Evolutionary conservation across 2,113 vertebrate species (phyloP).

Genomic region (Petromus typicus): DNA sequence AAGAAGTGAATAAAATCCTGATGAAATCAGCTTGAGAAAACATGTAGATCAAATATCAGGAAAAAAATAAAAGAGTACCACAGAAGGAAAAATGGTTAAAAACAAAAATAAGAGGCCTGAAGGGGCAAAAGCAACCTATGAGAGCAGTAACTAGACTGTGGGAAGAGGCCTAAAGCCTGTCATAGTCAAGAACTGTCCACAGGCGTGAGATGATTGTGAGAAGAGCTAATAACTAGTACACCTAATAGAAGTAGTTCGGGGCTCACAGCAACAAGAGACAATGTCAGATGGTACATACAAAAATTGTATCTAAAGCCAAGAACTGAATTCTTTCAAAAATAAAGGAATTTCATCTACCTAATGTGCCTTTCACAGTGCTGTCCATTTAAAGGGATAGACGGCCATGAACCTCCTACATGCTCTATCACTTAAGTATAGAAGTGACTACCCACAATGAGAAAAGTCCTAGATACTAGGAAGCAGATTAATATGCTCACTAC

Average conservation of each 20-base stretch:
- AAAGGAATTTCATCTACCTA: not conserved
- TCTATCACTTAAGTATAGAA: not conserved
- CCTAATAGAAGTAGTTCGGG: not conserved
- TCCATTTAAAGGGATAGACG: not conserved
- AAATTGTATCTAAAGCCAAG: not conserved
- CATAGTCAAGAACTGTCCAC: not conserved
- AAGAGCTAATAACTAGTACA: not conserved
- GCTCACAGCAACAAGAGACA: not conserved
- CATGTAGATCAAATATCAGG: slow-evolving; percentile 16
- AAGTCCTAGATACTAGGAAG: not conserved
- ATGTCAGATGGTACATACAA: not conserved
- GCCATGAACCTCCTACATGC: not conserved
- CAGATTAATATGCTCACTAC: not conserved
- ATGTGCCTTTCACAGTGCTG: not conserved
- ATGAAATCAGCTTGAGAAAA: not conserved
- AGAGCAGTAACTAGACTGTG: not conserved
- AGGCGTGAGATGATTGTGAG: not conserved
- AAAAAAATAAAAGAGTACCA: slow-evolving; percentile 9
- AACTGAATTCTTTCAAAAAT: slow-evolving; percentile 9
- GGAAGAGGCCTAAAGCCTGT: slow-evolving; percentile 26
- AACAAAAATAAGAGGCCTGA: not conserved
- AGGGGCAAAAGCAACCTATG: not conserved
- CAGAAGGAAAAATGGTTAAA: slow-evolving; percentile 2
- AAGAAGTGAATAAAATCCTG: slow-evolving; percentile 39
- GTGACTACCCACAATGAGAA: not conserved